Evolutionary conservation across 2,113 vertebrate species (phyloP).

Genomic region (Rhea pennata): DNA sequence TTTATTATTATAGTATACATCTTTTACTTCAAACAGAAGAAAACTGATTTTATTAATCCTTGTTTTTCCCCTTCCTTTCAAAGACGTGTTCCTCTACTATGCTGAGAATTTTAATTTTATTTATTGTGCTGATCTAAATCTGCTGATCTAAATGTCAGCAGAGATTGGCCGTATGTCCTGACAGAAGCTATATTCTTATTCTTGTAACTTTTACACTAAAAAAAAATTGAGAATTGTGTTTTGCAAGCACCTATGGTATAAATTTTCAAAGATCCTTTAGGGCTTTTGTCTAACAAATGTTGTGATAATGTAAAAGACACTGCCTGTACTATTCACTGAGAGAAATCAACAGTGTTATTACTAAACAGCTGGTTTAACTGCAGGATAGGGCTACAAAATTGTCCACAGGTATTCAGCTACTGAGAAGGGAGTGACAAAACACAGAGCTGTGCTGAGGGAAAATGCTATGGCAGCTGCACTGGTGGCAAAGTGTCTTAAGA

Average conservation of each 20-base stretch:
- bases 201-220: background rate
- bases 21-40: background rate
- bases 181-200: background rate
- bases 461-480: background rate
- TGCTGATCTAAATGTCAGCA: too few relatives aligned
- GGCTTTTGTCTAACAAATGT: conserved; percentile 48
- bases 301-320: conserved; percentile 49
- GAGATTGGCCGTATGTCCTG: background rate
- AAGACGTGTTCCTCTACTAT: background rate
- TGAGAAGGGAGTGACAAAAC: conserved; percentile 17
- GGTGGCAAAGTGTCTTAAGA: conserved; percentile 2
- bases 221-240: background rate
- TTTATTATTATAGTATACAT: background rate
- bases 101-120: background rate
- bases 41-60: background rate
- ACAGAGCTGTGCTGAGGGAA: background rate
- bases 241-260: background rate
- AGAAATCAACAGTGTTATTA: conserved; percentile 63
- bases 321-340: background rate
- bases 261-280: conserved; percentile 51
- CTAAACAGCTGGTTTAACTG: conserved; percentile 53
- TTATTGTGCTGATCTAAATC: background rate
- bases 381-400: conserved; percentile 21
- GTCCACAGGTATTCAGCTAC: conserved; percentile 50
- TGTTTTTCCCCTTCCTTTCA: background rate